phyloP scores from a whole-genome alignment of 1,140 invertebrate species.

The Hyles vespertilio region DNA sequence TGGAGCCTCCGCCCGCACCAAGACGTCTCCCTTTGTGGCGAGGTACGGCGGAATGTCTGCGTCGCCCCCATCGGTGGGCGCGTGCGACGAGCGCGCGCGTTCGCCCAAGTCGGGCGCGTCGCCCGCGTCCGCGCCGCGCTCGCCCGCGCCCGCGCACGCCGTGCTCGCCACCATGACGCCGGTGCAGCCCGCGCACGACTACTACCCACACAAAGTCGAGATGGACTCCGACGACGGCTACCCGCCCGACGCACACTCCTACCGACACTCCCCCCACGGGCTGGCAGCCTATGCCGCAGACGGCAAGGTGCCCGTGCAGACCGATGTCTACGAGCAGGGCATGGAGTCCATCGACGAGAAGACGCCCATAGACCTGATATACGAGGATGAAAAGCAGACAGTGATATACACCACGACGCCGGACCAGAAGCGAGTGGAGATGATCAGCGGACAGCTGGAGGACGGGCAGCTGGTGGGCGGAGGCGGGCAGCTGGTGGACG shows the following conservation, averaged over 20 bases:
- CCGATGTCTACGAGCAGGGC: constrained; percentile 76
- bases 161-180: constrained; percentile 85
- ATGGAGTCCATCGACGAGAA: constrained; percentile 82
- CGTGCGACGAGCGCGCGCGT: constrained; percentile 52
- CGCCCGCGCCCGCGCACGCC: constrained; percentile 79
- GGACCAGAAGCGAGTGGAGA: constrained; percentile 73
- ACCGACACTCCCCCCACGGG: constrained; percentile 70
- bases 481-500: constrained; percentile 61
- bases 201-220: constrained; percentile 76
- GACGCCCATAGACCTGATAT: constrained; percentile 86
- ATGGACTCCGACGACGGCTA: constrained; percentile 74
- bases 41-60: constrained; percentile 54
- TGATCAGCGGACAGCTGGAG: constrained; percentile 71
- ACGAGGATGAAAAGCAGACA: constrained; percentile 87
- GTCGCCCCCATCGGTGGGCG: constrained; percentile 43
- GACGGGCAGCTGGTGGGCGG: constrained; percentile 60
- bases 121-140: constrained; percentile 57
- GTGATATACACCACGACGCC: constrained; percentile 86
- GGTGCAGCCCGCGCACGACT: constrained; percentile 75
- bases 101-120: constrained; percentile 43
- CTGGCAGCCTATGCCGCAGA: constrained; percentile 77
- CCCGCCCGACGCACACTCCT: constrained; percentile 73
- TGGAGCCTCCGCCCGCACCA: constrained; percentile 50
- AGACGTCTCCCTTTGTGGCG: constrained; percentile 38
- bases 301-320: constrained; percentile 68